These are phyloP conservation scores for Pseudorectes ferrugineus DNA, from an alignment of 2,113 vertebrate genomes.

Conservation along the genomic window DNA sequence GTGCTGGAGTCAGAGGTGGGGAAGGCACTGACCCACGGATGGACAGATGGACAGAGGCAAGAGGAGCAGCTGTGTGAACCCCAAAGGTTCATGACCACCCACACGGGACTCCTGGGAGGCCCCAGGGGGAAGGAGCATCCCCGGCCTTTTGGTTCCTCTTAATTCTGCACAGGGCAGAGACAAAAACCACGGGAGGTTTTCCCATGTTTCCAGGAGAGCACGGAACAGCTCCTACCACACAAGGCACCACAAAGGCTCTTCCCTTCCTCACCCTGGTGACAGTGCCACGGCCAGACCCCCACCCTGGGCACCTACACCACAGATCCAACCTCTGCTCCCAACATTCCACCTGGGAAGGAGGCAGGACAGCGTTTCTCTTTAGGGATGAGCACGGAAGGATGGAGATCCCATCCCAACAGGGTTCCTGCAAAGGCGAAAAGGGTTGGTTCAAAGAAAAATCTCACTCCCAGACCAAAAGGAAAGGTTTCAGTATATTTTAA, in stretches of 20 bases:
- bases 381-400: not conserved
- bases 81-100: not conserved
- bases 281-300: not conserved
- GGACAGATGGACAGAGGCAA: not conserved
- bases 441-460: not conserved
- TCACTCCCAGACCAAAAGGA: not conserved
- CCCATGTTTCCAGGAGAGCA: accelerated
- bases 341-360: accelerated
- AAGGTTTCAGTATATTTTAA: conserved; percentile 4
- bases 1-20: not conserved
- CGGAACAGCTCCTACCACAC: not conserved
- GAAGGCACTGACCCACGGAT: not conserved
- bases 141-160: not conserved
- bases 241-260: too few species aligned
- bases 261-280: not conserved
- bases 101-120: not conserved
- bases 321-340: not conserved
- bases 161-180: not conserved
- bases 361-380: accelerated
- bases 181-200: not conserved
- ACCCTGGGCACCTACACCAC: not conserved
- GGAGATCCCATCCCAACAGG: not conserved
- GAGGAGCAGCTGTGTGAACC: not conserved
- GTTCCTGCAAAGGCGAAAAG: not conserved
- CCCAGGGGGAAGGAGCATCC: not conserved